These are phyloP conservation scores for Orestias chungarensis DNA, from an alignment of 2,797 vertebrate species.

Conservation along the genomic window DNA sequence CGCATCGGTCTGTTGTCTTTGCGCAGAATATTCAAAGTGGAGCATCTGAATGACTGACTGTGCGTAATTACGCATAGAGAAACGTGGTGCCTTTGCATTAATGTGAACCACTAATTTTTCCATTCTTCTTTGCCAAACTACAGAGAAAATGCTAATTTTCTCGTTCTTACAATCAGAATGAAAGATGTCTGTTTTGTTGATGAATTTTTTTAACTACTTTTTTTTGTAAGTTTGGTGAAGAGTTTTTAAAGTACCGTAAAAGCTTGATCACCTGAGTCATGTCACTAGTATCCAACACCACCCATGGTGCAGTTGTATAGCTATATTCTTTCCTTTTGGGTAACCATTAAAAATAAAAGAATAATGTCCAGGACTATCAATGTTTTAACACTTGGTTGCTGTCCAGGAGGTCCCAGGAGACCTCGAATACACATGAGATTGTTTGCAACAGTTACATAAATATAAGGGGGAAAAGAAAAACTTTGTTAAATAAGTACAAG, in stretches of 20 bases:
- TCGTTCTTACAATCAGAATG: no score
- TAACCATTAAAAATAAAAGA: background rate
- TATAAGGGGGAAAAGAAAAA: background rate
- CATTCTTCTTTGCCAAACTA: no score
- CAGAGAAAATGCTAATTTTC: no score
- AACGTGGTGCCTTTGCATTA: background rate
- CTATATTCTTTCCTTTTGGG: background rate
- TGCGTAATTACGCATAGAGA: constrained; percentile 60
- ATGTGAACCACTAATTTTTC: background rate
- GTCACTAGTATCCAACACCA: background rate
- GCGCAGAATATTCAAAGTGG: background rate
- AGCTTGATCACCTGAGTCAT: background rate
- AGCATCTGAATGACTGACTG: background rate
- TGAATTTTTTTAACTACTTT: no score
- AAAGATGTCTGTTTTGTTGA: no score
- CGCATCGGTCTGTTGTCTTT: no score
- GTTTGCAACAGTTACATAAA: background rate
- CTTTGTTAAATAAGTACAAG: no score
- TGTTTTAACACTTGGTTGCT: background rate
- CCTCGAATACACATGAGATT: background rate
- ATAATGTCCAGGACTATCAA: background rate
- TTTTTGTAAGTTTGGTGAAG: background rate
- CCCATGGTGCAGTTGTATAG: background rate
- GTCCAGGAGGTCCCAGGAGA: background rate
- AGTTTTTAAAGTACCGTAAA: background rate